Percentiles rank a stretch among this genome's conserved stretches.
These are phyloP conservation scores for Hoplodrina blanda DNA, from an alignment of 2,888 invertebrate species.

Conservation along the genomic window DNA sequence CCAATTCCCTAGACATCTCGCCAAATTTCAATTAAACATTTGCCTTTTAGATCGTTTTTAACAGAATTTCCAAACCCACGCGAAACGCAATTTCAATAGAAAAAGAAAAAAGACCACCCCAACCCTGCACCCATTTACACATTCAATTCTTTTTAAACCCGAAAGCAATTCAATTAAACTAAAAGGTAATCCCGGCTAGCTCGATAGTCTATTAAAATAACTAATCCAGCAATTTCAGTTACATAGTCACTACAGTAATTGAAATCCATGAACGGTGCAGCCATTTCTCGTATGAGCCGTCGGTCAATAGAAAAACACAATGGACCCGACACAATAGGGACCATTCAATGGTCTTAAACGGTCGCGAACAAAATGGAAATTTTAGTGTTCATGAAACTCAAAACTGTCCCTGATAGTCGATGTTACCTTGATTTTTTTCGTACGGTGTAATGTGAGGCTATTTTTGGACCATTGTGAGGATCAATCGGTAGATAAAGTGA, in stretches of 20 bases:
- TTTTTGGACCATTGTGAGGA: conserved; percentile 20
- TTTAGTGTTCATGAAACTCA: conserved; percentile 81
- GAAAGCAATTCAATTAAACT: conserved; percentile 60
- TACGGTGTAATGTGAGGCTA: conserved; percentile 47
- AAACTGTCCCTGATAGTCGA: conserved; percentile 76
- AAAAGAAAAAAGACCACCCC: not conserved
- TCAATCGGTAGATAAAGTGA: conserved; percentile 3
- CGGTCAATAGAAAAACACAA: conserved; percentile 88
- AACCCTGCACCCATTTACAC: conserved; percentile 17
- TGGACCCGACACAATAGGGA: conserved; percentile 80
- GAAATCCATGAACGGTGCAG: conserved; percentile 78
- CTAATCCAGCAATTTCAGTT: conserved; percentile 76
- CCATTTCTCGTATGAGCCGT: conserved; percentile 80
- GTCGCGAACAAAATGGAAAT: conserved; percentile 85
- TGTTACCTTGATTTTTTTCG: conserved; percentile 73
- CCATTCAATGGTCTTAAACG: conserved; percentile 86
- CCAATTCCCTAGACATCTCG: too few relatives aligned
- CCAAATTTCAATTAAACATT: not conserved
- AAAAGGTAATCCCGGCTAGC: conserved; percentile 39
- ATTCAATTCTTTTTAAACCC: conserved; percentile 40
- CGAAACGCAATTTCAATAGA: not conserved
- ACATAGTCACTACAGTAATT: conserved; percentile 83
- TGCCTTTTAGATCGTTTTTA: not conserved
- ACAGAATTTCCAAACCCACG: not conserved
- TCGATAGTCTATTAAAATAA: conserved; percentile 70